Percentiles rank a stretch among this genome's conserved stretches.
These are phyloP conservation scores for Botia almorhae DNA, from an alignment of 2,797 vertebrate species.

Conservation along the genomic window DNA sequence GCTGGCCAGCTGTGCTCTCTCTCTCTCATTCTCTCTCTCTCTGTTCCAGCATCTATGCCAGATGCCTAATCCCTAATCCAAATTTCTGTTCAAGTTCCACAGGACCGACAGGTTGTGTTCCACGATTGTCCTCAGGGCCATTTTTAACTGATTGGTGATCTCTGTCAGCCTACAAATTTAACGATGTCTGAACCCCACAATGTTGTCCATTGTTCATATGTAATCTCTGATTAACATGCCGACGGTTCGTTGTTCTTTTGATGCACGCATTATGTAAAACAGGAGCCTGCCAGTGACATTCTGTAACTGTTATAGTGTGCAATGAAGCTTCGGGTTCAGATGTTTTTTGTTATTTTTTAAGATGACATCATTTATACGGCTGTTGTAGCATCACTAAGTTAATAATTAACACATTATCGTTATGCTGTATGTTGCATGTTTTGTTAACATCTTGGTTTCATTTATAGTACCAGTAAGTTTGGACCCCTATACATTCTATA, in stretches of 20 bases:
- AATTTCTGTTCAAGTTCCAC: conserved; percentile 43
- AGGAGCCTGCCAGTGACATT: neutral
- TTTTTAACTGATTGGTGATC: neutral
- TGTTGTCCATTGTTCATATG: neutral
- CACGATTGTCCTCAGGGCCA: neutral
- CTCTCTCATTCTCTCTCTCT: too few species aligned
- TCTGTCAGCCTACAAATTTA: neutral
- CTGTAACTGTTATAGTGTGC: neutral
- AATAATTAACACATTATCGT: neutral
- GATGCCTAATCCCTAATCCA: conserved; percentile 64
- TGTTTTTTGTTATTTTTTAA: too few species aligned
- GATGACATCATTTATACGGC: too few species aligned
- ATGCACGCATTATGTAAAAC: too few species aligned
- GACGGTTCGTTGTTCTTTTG: too few species aligned
- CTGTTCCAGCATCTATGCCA: conserved; percentile 53
- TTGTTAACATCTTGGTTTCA: too few species aligned
- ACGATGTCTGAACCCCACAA: neutral
- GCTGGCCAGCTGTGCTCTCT: conserved; percentile 68
- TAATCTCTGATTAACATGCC: neutral
- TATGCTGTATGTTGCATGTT: too few species aligned
- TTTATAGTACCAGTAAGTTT: too few species aligned
- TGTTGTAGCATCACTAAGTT: neutral
- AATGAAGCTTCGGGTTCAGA: too few species aligned
- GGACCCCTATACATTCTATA: too few species aligned
- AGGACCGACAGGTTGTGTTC: conserved; percentile 14